Evolutionary conservation across 2,113 vertebrate species (phyloP).

Genomic region (Equus quagga): DNA sequence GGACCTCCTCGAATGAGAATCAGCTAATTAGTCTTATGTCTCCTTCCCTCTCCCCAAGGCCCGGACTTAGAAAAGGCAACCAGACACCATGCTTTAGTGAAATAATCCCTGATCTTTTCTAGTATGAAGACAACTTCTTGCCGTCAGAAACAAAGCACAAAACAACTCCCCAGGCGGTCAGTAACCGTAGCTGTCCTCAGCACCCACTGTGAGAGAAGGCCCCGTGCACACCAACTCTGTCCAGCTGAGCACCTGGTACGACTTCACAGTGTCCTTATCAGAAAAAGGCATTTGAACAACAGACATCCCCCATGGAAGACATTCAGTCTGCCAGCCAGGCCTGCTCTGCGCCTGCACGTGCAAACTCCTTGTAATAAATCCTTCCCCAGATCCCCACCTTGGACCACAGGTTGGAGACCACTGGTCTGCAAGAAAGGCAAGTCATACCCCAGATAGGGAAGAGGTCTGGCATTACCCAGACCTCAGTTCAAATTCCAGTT

Average conservation of each 20-base stretch:
- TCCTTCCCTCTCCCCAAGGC: not conserved
- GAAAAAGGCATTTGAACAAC: not conserved
- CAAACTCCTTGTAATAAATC: not conserved
- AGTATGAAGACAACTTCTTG: not conserved
- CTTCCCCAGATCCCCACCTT: not conserved
- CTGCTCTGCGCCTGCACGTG: not conserved
- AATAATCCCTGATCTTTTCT: not conserved
- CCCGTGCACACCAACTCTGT: not conserved
- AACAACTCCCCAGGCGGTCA: not conserved
- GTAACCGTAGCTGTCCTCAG: not conserved
- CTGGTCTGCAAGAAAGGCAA: not conserved
- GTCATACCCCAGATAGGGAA: not conserved
- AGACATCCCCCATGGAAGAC: not conserved
- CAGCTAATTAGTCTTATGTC: not conserved
- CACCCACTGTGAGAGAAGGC: not conserved
- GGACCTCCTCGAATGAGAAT: not conserved
- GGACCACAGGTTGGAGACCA: not conserved
- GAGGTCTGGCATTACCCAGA: not conserved
- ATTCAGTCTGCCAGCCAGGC: not conserved
- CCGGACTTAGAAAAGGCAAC: constrained; percentile 11
- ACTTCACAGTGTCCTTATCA: not conserved
- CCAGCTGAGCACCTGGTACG: not conserved
- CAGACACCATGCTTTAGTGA: not conserved
- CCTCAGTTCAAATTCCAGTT: not conserved
- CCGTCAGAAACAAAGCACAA: not conserved